Base-by-base conservation (phyloP, 2,888 invertebrate genomes). In the Stenodera caucasica region DNA sequence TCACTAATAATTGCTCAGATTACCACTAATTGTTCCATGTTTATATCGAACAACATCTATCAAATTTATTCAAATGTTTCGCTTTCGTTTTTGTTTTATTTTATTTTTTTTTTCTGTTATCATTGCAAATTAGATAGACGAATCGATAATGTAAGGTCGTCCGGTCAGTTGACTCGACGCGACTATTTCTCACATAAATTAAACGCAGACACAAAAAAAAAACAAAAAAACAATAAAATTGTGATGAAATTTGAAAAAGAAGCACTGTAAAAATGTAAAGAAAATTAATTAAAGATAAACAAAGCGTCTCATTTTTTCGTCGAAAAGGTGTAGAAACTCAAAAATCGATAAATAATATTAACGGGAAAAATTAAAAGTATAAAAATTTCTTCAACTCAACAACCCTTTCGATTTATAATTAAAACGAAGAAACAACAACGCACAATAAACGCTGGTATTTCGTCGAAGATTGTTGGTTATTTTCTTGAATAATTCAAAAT, bases 1-100 rank as follows among this genome's bases (percentile, higher is more conserved):
- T 65, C 67, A 61, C 64, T n/a, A n/a, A n/a, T 67, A 61, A 67
- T 64, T 64, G 64, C 63, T 61, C 61, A 67, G 67, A 67, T 67
- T 67, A 67, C 64, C 64, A 45, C 63, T 64, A 63, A 65, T 65
- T 67, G 64, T 61, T 53, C 58, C 57, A 58, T 63, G 62, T 58
- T 57, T 60, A 54, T 59, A 50, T 54, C 53, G 53, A 55, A 62
- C 62, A 62, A 55, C 55, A 55, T 53, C 60, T 51, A 57, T 52
- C 59, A n/a, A n/a, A n/a, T n/a, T n/a, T n/a, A n/a, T n/a, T n/a
- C n/a, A n/a, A n/a, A n/a, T n/a, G n/a, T n/a, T n/a, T n/a, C n/a
- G n/a, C n/a, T n/a, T n/a, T n/a, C n/a, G n/a, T n/a, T n/a, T n/a
- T n/a, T 32, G 9, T 18, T 14, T 45, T 45, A 45, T 15, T 15